Base-by-base conservation (phyloP, 2,797 vertebrate species). In the Tympanoctomys barrerae region DNA sequence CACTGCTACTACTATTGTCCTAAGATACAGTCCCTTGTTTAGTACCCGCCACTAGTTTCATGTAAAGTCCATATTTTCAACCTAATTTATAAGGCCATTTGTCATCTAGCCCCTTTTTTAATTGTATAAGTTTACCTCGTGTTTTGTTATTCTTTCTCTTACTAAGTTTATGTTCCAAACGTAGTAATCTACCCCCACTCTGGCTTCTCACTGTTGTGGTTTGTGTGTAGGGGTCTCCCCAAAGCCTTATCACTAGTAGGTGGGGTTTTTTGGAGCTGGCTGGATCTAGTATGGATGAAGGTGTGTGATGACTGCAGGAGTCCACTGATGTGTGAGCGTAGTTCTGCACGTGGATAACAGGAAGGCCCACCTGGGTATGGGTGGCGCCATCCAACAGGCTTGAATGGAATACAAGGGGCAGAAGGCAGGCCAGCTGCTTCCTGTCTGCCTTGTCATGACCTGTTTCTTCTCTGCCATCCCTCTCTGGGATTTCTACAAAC, bases 1-100 rank as follows among this genome's bases (percentile, higher is more conserved):
- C 16, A 77, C 14, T 88, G 61, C 42, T 59, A 42, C 49, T 78
- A 42, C 11, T 88, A 19, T 90, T 88, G 86, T 71, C 46, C 62
- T 89, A 57, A 96, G 81, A 33, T 88, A 52, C 36, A 85, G 31
- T 77, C 11, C 9, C 26, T 87, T 96, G 14, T 33, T 84, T 77
- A 95, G 61, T 89, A 28, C 22, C n/a, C 57, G 36, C 70, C 31
- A 49, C 10, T 33, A 1, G 18, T 89, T 84, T 94, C 26, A 9
- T 7, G 26, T 81, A 39, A 87, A 85, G n/a, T 87, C 59, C 19
- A 79, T 1, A 39, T 54, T 78, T 21, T 66, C 89, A 81, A 61
- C 81, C 26, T 92, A 66, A 70, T 92, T 84, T 46, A 12, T 54
- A 92, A 81, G 66, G 31, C 42, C 11, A 52, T 66, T 62, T 94